Evolutionary conservation across 2,113 vertebrate species (phyloP).

Genomic region (Lophius piscatorius): DNA sequence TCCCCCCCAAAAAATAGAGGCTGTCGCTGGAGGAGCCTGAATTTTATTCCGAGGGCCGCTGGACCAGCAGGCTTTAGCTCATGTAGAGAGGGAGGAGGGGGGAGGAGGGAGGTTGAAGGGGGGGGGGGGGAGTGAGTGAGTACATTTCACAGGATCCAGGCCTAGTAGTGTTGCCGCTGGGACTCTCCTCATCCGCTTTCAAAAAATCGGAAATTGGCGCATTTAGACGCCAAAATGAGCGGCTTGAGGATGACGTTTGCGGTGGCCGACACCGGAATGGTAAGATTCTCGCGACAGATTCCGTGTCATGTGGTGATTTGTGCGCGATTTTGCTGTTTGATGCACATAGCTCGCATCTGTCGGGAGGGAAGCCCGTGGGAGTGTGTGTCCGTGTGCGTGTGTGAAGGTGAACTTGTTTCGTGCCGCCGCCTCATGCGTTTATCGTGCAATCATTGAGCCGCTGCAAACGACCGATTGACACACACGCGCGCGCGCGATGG

Average conservation of each 20-base stretch:
- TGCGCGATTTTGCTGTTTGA: constrained; percentile 67
- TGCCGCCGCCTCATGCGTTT: constrained; percentile 34
- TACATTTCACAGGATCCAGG: constrained; percentile 76
- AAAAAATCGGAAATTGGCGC: constrained; percentile 75
- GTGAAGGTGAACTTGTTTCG: constrained; percentile 44
- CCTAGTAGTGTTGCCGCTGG: constrained; percentile 81
- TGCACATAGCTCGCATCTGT: constrained; percentile 59
- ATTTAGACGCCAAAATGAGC: constrained; percentile 63
- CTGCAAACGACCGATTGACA: constrained; percentile 19
- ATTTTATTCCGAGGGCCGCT: constrained; percentile 64
- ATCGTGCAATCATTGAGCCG: constrained; percentile 20
- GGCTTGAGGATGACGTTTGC: constrained; percentile 33
- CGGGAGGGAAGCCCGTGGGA: constrained; percentile 44
- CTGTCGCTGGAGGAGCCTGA: constrained; percentile 32
- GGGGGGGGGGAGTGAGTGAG: constrained; percentile 56
- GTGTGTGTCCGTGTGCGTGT: constrained; percentile 29
- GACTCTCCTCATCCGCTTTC: constrained; percentile 81
- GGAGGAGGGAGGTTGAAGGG: constrained; percentile 9
- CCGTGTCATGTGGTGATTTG: constrained; percentile 54
- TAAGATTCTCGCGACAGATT: constrained; percentile 75
- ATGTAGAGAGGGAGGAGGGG: constrained; percentile 36
- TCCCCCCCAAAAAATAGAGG: no score
- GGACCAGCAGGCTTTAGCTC: constrained; percentile 61
- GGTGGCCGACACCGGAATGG: constrained; percentile 75
- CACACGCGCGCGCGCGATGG: not conserved